Evolutionary conservation across 2,888 invertebrate genomes (phyloP).

Genomic region (Drosophila heteroneura): DNA sequence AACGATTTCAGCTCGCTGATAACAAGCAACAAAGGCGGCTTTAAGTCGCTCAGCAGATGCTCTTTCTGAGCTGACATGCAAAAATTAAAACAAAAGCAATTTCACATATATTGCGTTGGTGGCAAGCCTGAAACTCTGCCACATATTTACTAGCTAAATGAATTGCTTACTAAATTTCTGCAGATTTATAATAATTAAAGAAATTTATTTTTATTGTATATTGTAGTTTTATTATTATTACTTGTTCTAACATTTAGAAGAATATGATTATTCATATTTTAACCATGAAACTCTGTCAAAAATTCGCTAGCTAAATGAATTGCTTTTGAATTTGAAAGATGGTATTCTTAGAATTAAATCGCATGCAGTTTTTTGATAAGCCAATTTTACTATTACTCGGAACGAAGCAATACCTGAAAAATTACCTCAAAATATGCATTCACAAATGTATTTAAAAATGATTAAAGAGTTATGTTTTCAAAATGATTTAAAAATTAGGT

Average conservation of each 20-base stretch:
- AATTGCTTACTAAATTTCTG: background rate
- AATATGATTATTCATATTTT: too few relatives aligned
- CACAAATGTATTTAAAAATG: background rate
- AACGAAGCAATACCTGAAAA: background rate
- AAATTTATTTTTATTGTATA: too few relatives aligned
- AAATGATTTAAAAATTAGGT: background rate
- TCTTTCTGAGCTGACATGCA: background rate
- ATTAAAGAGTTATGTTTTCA: background rate
- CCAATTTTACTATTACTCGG: background rate
- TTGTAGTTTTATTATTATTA: too few relatives aligned
- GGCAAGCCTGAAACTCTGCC: background rate
- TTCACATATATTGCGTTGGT: background rate
- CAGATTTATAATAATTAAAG: background rate
- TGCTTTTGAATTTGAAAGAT: background rate
- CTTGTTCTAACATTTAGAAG: too few relatives aligned
- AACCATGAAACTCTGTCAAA: background rate
- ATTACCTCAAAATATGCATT: too few relatives aligned
- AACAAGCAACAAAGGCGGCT: constrained; percentile 32
- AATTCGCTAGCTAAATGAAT: too few relatives aligned
- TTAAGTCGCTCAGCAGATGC: background rate
- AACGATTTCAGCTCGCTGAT: constrained; percentile 50
- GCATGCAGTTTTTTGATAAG: background rate
- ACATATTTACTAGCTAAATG: too few relatives aligned
- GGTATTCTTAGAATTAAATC: background rate
- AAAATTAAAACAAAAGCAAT: background rate